A percentile compares a stretch with the other conserved stretches of the same genome.
Evolutionary conservation across 2,888 invertebrate genomes (phyloP).

Genomic region (Eristalinus sepulchralis): DNA sequence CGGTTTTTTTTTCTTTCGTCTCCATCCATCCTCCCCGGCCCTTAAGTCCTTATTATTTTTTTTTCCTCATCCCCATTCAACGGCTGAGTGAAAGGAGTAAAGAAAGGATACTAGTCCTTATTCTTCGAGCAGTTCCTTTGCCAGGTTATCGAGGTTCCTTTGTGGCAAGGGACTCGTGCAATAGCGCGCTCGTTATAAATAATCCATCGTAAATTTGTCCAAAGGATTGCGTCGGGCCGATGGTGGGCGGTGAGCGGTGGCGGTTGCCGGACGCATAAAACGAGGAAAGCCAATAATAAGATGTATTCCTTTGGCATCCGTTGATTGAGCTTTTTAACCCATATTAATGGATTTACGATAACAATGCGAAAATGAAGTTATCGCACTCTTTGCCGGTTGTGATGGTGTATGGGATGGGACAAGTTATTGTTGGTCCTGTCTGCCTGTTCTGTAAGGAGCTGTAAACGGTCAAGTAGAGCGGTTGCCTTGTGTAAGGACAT

Average conservation of each 20-base stretch:
- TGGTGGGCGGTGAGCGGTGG: constrained; percentile 1
- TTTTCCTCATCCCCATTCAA: background rate
- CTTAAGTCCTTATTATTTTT: background rate
- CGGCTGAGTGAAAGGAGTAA: constrained; percentile 38
- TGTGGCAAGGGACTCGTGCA: constrained; percentile 28
- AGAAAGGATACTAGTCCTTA: constrained; percentile 21
- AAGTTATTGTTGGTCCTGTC: constrained; percentile 40
- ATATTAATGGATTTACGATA: constrained; percentile 55
- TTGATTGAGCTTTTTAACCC: constrained; percentile 66
- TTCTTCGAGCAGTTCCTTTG: constrained; percentile 40
- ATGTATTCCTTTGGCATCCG: constrained; percentile 51
- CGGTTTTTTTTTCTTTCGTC: constrained; percentile 2
- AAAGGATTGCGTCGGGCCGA: constrained; percentile 44
- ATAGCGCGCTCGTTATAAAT: constrained; percentile 54
- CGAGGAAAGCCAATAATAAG: constrained; percentile 58
- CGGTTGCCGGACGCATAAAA: constrained; percentile 46
- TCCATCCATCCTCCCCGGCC: background rate
- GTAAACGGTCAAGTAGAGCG: background rate
- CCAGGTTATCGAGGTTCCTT: constrained; percentile 31
- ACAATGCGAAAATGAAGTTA: constrained; percentile 4
- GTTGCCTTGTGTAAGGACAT: background rate
- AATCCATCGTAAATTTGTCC: constrained; percentile 56
- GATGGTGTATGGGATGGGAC: background rate
- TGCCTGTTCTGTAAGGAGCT: background rate
- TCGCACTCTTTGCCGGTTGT: background rate